Conservation (phyloP, 2,797 vertebrate species). For the Artibeus jamaicensis region DNA sequence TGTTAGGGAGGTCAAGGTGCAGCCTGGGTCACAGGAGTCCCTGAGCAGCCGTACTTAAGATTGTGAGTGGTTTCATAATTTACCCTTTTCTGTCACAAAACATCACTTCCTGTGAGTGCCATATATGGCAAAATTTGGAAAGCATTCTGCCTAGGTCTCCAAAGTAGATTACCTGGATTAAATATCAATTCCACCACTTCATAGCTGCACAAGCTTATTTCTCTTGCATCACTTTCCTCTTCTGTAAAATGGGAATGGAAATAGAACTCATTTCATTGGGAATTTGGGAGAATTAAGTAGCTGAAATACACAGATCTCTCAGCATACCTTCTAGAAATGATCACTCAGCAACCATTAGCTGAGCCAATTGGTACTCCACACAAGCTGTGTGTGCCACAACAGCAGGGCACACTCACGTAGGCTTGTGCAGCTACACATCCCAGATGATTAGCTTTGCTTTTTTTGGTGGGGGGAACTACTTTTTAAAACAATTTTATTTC, state of each 20-base stretch:
- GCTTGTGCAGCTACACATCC: not conserved
- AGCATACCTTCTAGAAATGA: not conserved
- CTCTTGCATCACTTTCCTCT: not conserved
- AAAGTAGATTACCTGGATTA: not conserved
- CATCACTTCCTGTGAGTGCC: not conserved
- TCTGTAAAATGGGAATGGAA: not conserved
- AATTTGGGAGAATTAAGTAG: not conserved
- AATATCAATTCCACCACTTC: not conserved
- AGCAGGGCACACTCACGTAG: not conserved
- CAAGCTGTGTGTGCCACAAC: not conserved
- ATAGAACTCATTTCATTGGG: not conserved
- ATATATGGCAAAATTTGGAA: not conserved
- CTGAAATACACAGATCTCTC: not conserved
- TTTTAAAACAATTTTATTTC: too few species aligned
- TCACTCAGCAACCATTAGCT: not conserved
- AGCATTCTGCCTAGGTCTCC: not conserved
- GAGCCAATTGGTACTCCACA: not conserved
- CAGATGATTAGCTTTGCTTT: not conserved
- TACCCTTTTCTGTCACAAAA: not conserved
- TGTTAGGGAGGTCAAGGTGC: not conserved
- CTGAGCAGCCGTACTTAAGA: not conserved
- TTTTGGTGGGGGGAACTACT: too few species aligned
- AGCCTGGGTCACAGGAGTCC: not conserved
- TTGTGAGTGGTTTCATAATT: not conserved
- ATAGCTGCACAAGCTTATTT: not conserved